These are phyloP conservation scores for Anniella stebbinsi DNA, from an alignment of 2,797 vertebrate species.

Conservation along the genomic window DNA sequence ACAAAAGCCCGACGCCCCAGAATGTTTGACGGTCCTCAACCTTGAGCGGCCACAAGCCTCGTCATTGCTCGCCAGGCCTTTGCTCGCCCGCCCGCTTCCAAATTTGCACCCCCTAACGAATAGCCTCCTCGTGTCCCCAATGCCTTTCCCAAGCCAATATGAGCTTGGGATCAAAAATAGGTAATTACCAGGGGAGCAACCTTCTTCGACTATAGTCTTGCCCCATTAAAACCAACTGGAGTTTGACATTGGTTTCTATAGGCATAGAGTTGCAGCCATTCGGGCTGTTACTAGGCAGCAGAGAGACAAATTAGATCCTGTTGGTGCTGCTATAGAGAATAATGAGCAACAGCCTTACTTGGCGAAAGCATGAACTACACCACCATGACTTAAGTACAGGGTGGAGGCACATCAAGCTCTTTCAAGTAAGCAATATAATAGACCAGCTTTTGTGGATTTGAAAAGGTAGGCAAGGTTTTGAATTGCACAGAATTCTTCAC, in stretches of 20 bases:
- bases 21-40: neutral
- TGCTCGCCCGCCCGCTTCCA: neutral
- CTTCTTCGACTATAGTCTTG: neutral
- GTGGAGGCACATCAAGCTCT: neutral
- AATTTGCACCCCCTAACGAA: neutral
- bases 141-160: neutral
- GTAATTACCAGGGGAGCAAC: neutral
- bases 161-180: neutral
- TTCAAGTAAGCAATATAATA: neutral
- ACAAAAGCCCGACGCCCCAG: neutral
- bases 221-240: neutral
- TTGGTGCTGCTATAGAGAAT: neutral
- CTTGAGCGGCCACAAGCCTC: neutral
- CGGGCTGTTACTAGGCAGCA: neutral
- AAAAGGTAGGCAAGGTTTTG: neutral
- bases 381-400: neutral
- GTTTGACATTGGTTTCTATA: neutral
- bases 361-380: neutral
- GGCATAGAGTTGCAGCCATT: neutral
- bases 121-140: neutral
- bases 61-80: neutral
- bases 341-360: neutral
- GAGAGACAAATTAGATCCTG: neutral
- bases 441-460: neutral
- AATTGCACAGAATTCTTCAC: neutral